Percentiles rank a stretch among this genome's conserved stretches.
phyloP scores from a whole-genome alignment of 1,140 invertebrate genomes.

The Apis florea region DNA sequence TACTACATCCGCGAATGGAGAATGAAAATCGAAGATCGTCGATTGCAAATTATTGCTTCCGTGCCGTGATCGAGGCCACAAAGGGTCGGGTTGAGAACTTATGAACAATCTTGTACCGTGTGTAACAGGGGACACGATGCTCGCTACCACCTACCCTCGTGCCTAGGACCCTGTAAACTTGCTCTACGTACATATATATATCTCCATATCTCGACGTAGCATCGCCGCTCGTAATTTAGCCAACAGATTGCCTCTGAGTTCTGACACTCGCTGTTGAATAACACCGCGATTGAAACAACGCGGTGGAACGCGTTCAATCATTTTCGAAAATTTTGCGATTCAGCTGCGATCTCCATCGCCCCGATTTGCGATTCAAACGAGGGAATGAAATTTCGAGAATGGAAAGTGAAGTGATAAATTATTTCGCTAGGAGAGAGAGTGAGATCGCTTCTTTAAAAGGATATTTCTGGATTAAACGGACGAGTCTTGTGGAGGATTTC shows the following conservation, averaged over 20 bases:
- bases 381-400: neutral
- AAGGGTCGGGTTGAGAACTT: neutral
- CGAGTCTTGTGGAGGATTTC: neutral
- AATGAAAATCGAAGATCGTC: neutral
- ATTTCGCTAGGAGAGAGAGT: neutral
- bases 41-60: no score
- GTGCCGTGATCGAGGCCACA: neutral
- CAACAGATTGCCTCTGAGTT: constrained; percentile 38
- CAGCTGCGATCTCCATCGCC: no score
- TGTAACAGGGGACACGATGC: constrained; percentile 21
- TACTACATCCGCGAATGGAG: neutral
- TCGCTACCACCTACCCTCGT: neutral
- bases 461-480: neutral
- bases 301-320: neutral
- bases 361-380: neutral
- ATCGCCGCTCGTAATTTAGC: constrained; percentile 39
- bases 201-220: constrained; percentile 2
- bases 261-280: neutral
- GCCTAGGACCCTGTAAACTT: constrained; percentile 15
- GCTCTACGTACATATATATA: no score
- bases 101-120: constrained; percentile 24
- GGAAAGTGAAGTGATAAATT: neutral
- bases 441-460: neutral
- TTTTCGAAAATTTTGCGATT: no score
- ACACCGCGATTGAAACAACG: neutral